phyloP scores from a whole-genome alignment of 2,113 vertebrate genomes.

The Corydoras sp. region DNA sequence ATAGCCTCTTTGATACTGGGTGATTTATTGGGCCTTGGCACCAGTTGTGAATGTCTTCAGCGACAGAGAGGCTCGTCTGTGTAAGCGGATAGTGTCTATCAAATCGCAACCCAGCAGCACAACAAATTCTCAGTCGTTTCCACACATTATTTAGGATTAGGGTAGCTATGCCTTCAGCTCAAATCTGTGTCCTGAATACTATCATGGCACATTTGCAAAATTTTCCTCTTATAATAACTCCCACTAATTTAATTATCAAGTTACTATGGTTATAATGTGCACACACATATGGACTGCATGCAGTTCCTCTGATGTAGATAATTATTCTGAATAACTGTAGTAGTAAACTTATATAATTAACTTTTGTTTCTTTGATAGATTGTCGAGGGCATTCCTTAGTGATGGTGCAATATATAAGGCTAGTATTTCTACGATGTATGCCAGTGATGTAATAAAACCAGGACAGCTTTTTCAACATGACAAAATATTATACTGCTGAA shows the following conservation, averaged over 20 bases:
- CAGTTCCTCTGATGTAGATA: no score
- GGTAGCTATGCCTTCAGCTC: conserved; percentile 35
- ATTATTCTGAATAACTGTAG: no score
- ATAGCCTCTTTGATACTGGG: conserved; percentile 72
- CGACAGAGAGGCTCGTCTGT: conserved; percentile 49
- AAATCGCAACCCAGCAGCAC: conserved; percentile 49
- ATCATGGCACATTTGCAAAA: conserved; percentile 34
- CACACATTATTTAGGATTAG: conserved; percentile 47
- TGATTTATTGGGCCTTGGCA: conserved; percentile 73
- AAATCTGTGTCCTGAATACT: conserved; percentile 28
- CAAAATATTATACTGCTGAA: not conserved
- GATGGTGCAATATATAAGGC: not conserved
- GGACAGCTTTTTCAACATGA: not conserved
- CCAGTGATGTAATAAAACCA: not conserved
- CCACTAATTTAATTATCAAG: conserved; percentile 8
- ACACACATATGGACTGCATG: no score
- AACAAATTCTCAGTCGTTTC: conserved; percentile 57
- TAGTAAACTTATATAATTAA: no score
- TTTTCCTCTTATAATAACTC: conserved; percentile 21
- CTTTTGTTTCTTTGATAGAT: no score
- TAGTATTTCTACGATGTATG: not conserved
- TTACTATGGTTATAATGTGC: conserved; percentile 11
- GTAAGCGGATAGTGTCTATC: conserved; percentile 63
- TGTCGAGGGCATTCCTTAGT: no score
- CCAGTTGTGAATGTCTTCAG: conserved; percentile 64